These are phyloP conservation scores for Dusona sp. DNA, from an alignment of 2,888 invertebrate species.

Conservation along the genomic window DNA sequence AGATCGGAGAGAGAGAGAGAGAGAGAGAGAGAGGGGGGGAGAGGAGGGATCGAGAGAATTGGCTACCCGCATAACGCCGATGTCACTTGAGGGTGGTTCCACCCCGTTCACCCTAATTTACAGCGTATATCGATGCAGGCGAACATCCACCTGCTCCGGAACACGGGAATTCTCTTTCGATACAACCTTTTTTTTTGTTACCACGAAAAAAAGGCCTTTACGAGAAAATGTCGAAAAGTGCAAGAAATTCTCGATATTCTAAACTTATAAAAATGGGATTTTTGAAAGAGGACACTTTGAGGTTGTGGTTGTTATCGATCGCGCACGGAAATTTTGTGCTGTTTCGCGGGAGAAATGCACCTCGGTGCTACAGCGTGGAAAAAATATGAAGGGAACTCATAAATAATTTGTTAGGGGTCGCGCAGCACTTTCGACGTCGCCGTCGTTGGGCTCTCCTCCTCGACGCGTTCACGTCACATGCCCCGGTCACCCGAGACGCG, in stretches of 20 bases:
- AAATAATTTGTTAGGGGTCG: slow-evolving; percentile 83
- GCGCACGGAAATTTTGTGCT: not conserved
- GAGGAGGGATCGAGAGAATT: slow-evolving; percentile 56
- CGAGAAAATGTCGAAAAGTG: too few relatives aligned
- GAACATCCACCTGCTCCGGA: slow-evolving; percentile 61
- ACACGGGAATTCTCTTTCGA: slow-evolving; percentile 49
- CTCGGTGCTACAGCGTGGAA: not conserved
- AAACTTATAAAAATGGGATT: too few relatives aligned
- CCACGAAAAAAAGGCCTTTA: not conserved
- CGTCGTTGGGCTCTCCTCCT: slow-evolving; percentile 14
- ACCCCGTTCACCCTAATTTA: slow-evolving; percentile 50
- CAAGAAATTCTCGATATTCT: too few relatives aligned
- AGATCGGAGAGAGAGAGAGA: slow-evolving; percentile 23
- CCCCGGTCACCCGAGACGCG: slow-evolving; percentile 72
- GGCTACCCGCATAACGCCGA: slow-evolving; percentile 66
- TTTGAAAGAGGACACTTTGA: too few relatives aligned
- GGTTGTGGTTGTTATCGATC: too few relatives aligned
- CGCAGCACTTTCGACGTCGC: slow-evolving; percentile 60
- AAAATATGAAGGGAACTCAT: slow-evolving; percentile 82
- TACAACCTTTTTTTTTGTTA: not conserved
- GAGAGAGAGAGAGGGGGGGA: not conserved
- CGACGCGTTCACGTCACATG: slow-evolving; percentile 55
- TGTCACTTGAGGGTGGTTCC: slow-evolving; percentile 66
- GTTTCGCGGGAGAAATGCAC: not conserved
- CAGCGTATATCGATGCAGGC: slow-evolving; percentile 23